Evolutionary conservation across 2,797 vertebrate species (phyloP), one percentile per base, ranked within the genome.

Genomic region (Sebastes diploproa): DNA sequence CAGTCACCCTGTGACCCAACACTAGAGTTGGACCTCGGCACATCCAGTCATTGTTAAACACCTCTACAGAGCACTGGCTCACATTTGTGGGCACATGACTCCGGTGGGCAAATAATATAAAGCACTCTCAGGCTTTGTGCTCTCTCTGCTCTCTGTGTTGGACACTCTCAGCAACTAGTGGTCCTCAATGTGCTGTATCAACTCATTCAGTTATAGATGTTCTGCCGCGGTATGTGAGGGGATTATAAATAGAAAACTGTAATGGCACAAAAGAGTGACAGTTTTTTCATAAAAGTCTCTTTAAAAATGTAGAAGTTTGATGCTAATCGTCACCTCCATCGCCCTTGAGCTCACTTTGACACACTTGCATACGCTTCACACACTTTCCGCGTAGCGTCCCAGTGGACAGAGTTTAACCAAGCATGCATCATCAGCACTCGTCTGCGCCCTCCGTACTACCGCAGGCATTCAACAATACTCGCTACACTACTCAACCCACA

Each of bases 1-100:
- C 92, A 86, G 72, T 90, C 86, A 86, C 86, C 90, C 89, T 88
- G 88, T 92, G 94, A 94, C 90, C 93, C 88, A 88, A 89, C 85
- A 81, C 89, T 88, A 23, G 72, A 85, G 81, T 87, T 81, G 81
- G 89, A 86, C 88, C 79, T 89, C 65, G 7, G 82, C 81, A 77
- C 82, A 68, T 75, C 67, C 56, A 76, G 89, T 91, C 89, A 81
- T 89, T 82, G 87, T 94, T 93, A 91, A 92, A 92, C 90, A 93
- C 92, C 75, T 93, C 82, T 87, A 68, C 84, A 78, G 66, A 80
- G 80, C 60, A 7, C 75, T 72, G 86, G 69, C 70, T 90, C 71
- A 84, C 82, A 80, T 78, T 76, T 82, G 86, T 78, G 69, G 58
- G 55, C 60, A 81, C 78, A 77, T 71, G 83, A 79, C 72, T 82